Conservation (phyloP, 2,797 vertebrate species). For the Acridotheres tristis region DNA sequence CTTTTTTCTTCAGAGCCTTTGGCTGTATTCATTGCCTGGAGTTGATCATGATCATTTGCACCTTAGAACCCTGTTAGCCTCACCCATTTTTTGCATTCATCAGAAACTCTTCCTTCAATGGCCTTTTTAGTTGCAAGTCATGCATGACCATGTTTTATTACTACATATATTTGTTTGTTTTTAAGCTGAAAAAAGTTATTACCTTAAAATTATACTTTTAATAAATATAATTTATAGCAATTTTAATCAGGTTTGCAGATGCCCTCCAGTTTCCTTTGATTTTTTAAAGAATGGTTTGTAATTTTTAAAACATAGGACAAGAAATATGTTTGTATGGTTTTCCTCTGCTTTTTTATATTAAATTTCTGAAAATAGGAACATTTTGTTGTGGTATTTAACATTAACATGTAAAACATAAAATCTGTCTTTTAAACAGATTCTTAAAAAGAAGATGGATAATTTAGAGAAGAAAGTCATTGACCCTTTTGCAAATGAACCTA, state of each 20-base stretch:
- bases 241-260: background rate
- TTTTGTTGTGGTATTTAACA: background rate
- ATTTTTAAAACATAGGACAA: background rate
- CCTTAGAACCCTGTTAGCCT: background rate
- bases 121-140: background rate
- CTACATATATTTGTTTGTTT: background rate
- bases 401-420: background rate
- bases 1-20: background rate
- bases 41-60: background rate
- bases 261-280: background rate
- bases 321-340: background rate
- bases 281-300: background rate
- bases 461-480: constrained; percentile 74
- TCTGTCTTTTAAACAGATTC: constrained; percentile 69
- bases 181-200: background rate
- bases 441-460: constrained; percentile 83
- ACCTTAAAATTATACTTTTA: background rate
- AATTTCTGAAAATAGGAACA: background rate
- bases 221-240: background rate
- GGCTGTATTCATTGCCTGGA: background rate
- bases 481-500: constrained; percentile 66
- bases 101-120: background rate
- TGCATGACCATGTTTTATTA: background rate
- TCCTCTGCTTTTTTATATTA: background rate
- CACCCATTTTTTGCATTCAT: background rate